Base-by-base conservation (phyloP, 1,140 invertebrate species). In the Trichoplusia ni region DNA sequence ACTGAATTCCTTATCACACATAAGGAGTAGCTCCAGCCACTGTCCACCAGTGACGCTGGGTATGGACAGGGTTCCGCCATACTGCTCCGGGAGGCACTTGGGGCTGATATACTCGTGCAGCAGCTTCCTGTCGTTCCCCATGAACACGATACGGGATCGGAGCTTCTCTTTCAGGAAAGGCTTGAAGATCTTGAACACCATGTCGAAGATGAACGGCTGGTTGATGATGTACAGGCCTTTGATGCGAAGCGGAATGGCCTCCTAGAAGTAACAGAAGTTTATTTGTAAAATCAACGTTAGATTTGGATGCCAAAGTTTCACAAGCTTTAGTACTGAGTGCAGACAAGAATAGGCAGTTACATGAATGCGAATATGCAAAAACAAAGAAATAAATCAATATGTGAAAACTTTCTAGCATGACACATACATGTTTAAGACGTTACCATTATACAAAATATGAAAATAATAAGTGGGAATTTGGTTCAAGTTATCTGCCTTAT, bases 201-300 rank as follows among this genome's bases (percentile, higher is more conserved):
- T 94, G 77, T 97, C 96, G 89, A 98, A 98, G 42, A 98, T 92
- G 69, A 94, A 95, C 0, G 97, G 96, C 84, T 98, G 96, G 84
- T 98, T 97, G 1, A 98, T 91, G 49, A 97, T 94, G 75, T 98
- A 96, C 38, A 98, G 92, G 42, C 94, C 95, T 89, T 98, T 98
- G 19, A 98, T 90, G 71, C 97, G 92, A 2, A 96, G 82, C 0
- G 96, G 96, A 47, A 97, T 93, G 25, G 94, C 93, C 68, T 97
- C 96, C 94, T 95, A 87, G 19, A 93, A 80, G n/a, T n/a, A n/a
- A n/a, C n/a, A n/a, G 3, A 18, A 35, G 7, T 7, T 37, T 54
- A 9, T 44, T 21, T 23, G 18, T 4, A 23, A 9, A 11, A 44
- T n/a, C n/a, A n/a, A n/a, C n/a, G n/a, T n/a, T n/a, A n/a, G n/a